A percentile compares a stretch with the other conserved stretches of the same genome.
phyloP scores from a whole-genome alignment of 92 coral and sea anemone genomes.

The Ricordea florida region DNA sequence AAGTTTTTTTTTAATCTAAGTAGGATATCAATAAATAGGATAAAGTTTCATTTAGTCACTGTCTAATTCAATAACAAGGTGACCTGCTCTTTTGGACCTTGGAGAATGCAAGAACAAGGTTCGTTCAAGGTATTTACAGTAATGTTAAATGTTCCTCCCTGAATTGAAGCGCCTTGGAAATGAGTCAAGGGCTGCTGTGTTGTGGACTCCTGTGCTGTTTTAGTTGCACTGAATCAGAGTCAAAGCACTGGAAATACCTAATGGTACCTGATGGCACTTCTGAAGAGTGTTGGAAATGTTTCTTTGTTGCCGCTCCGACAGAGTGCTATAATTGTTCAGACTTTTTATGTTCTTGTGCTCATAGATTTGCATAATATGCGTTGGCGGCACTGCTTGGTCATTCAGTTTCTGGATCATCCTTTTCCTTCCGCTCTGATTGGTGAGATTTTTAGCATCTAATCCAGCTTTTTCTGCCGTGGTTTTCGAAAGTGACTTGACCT shows the following conservation, averaged over 20 bases:
- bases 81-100: constrained; percentile 11
- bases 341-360: constrained; percentile 45
- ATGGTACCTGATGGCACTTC: no score
- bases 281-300: constrained; percentile 35
- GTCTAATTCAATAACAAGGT: background rate
- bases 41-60: constrained; percentile 10
- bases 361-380: constrained; percentile 49
- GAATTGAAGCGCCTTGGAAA: constrained; percentile 18
- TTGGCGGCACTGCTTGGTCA: constrained; percentile 42
- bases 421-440: constrained; percentile 49
- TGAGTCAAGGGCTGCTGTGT: constrained; percentile 21
- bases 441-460: background rate
- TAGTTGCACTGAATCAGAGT: background rate
- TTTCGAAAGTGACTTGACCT: no score
- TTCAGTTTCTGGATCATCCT: constrained; percentile 47
- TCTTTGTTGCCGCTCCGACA: constrained; percentile 30
- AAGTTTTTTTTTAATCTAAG: background rate
- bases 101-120: constrained; percentile 11
- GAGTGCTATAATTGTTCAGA: constrained; percentile 36
- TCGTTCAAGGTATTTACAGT: constrained; percentile 29
- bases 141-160: constrained; percentile 12
- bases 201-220: constrained; percentile 8
- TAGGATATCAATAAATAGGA: background rate
- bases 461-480: background rate
- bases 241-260: background rate